Conservation (phyloP, 2,888 invertebrate species). For the Melanostoma scalare region DNA sequence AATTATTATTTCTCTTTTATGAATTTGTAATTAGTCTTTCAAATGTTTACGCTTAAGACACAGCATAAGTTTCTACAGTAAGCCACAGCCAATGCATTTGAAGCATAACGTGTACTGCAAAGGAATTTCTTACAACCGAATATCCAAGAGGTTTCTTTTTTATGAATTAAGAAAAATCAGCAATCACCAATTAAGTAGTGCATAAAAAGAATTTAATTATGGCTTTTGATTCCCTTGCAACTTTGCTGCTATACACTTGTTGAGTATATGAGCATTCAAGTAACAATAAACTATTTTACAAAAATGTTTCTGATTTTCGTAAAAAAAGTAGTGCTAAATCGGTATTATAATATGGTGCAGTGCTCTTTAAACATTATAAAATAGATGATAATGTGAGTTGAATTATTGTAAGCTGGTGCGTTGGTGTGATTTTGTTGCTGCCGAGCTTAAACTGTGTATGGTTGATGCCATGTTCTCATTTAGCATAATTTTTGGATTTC, state of each 20-base stretch:
- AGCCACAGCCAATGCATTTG: constrained; percentile 23
- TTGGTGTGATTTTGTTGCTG: constrained; percentile 36
- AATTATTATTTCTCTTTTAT: constrained; percentile 34
- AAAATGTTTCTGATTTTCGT: constrained; percentile 42
- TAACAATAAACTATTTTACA: constrained; percentile 16
- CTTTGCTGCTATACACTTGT: constrained; percentile 64
- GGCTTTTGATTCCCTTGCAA: constrained; percentile 35
- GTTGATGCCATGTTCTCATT: constrained; percentile 67
- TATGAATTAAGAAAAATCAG: constrained; percentile 59
- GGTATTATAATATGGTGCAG: constrained; percentile 28
- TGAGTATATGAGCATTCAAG: constrained; percentile 2
- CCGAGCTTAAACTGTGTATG: constrained; percentile 27
- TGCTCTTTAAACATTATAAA: constrained; percentile 57
- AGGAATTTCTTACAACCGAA: constrained; percentile 33
- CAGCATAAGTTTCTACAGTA: constrained; percentile 1
- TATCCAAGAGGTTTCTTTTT: constrained; percentile 56
- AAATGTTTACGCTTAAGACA: constrained; percentile 47
- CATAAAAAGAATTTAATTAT: constrained; percentile 57
- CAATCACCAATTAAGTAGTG: constrained; percentile 70
- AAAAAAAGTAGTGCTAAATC: constrained; percentile 26
- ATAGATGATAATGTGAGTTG: constrained; percentile 55
- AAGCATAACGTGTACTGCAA: constrained; percentile 68
- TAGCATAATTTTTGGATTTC: constrained; percentile 67
- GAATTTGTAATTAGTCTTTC: constrained; percentile 64
- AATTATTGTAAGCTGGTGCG: constrained; percentile 27